These are phyloP conservation scores for Epistrophella euchroma DNA, from an alignment of 2,888 invertebrate species.

Conservation along the genomic window DNA sequence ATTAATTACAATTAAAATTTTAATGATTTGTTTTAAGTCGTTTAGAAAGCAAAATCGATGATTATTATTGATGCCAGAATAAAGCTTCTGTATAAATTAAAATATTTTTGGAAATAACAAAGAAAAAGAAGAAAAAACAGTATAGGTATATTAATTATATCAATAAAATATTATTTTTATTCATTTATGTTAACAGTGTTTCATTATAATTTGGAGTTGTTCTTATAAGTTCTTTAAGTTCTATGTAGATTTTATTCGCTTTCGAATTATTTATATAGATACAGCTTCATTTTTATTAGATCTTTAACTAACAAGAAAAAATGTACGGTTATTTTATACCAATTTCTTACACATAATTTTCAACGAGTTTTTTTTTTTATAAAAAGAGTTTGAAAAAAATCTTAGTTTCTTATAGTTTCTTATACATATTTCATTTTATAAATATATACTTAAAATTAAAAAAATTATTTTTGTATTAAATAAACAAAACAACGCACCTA, in stretches of 20 bases:
- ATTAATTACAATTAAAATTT: no score
- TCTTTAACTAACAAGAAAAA: slow-evolving; percentile 16
- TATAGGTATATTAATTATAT: slow-evolving; percentile 22
- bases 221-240: slow-evolving; percentile 38
- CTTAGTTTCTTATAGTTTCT: slow-evolving; percentile 6
- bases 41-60: no score
- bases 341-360: neutral
- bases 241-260: neutral
- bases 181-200: slow-evolving; percentile 67
- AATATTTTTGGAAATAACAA: neutral
- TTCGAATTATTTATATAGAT: slow-evolving; percentile 1
- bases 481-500: neutral
- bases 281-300: slow-evolving; percentile 13
- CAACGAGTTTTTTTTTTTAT: slow-evolving; percentile 2
- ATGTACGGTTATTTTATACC: neutral
- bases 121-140: neutral
- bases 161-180: slow-evolving; percentile 69
- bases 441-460: neutral
- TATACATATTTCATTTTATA: neutral
- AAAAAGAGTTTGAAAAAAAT: slow-evolving; percentile 19
- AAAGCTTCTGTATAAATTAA: no score
- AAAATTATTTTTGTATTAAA: neutral
- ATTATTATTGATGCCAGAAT: no score
- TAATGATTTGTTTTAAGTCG: no score
- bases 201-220: slow-evolving; percentile 72